Evolutionary conservation across 2,888 invertebrate species (phyloP).

Genomic region (Erebia palarica): DNA sequence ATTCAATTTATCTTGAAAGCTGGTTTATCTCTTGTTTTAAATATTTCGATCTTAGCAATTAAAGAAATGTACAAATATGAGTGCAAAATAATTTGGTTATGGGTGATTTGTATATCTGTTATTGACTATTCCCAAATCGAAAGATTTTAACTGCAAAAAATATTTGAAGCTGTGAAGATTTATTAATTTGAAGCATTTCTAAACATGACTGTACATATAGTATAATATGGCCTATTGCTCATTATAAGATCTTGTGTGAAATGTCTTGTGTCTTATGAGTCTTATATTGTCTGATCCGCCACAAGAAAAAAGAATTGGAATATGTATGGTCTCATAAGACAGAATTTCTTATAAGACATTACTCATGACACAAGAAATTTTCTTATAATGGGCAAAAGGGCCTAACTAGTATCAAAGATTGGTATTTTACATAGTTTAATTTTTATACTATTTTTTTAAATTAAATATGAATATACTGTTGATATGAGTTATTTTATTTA

Average conservation of each 20-base stretch:
- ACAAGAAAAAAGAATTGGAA: no score
- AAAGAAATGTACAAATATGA: neutral
- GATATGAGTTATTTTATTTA: neutral
- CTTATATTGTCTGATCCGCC: no score
- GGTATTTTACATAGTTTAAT: neutral
- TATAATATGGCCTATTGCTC: neutral
- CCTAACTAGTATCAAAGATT: neutral
- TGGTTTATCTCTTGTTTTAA: no score
- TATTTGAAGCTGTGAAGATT: neutral
- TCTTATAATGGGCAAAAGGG: no score
- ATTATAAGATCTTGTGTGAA: no score
- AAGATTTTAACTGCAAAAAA: neutral
- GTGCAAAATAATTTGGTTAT: neutral
- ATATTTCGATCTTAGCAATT: neutral
- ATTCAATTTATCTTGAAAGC: no score
- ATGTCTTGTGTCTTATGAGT: no score
- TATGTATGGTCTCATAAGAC: no score
- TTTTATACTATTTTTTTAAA: neutral
- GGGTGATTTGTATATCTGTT: neutral
- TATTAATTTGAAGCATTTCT: neutral
- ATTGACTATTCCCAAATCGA: neutral
- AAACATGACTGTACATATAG: neutral
- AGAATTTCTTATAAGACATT: no score
- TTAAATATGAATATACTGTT: neutral
- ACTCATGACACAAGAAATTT: no score